phyloP scores from a whole-genome alignment of 2,888 invertebrate species.

The Ferrisia virgata region DNA sequence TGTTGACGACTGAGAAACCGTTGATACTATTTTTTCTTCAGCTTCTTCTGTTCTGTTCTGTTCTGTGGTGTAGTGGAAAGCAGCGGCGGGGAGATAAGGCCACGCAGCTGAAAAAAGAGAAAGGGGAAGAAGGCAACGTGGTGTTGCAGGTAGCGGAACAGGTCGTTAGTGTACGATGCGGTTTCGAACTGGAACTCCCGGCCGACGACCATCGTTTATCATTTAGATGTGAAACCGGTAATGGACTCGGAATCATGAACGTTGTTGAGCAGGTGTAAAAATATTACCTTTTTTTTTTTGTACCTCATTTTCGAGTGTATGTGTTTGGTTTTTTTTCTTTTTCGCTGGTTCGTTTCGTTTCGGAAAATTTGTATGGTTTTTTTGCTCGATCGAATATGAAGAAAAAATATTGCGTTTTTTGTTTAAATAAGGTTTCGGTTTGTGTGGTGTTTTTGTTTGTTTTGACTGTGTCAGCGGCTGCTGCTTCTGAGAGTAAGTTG shows the following conservation, averaged over 20 bases:
- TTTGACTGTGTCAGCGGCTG: not conserved
- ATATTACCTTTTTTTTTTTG: not conserved
- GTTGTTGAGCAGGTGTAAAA: constrained; percentile 39
- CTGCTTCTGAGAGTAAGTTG: constrained; percentile 35
- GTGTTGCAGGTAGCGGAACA: constrained; percentile 41
- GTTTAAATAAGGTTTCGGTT: constrained; percentile 39
- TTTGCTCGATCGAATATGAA: constrained; percentile 29
- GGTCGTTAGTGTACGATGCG: constrained; percentile 42
- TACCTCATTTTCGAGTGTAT: not conserved
- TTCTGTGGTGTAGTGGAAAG: too few species aligned
- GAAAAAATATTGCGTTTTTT: constrained; percentile 43
- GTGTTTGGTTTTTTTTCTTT: not conserved
- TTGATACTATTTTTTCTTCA: constrained; percentile 17
- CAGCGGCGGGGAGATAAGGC: not conserved
- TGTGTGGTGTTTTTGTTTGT: constrained; percentile 38
- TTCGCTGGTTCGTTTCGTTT: not conserved
- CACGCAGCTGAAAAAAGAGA: constrained; percentile 25
- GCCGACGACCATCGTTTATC: constrained; percentile 37
- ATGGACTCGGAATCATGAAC: constrained; percentile 41
- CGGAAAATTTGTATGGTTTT: not conserved
- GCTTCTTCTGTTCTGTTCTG: too few species aligned
- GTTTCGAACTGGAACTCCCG: constrained; percentile 44
- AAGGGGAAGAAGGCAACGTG: constrained; percentile 26
- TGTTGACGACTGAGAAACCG: too few species aligned
- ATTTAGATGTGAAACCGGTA: constrained; percentile 42